Conservation (phyloP, 2,888 invertebrate species). For the Protula sp. region DNA sequence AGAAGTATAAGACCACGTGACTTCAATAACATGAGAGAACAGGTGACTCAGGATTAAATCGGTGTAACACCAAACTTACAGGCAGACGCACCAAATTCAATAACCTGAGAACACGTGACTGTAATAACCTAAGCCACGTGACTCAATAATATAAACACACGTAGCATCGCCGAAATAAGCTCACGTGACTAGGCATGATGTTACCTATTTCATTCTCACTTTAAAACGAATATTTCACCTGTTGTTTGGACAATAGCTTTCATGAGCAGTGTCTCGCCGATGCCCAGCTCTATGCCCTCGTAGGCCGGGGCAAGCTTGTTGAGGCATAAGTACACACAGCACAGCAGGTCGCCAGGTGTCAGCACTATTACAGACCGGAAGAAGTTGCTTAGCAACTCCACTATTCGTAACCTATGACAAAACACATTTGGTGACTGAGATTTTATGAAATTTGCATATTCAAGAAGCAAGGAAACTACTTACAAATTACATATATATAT, state of each 20-base stretch:
- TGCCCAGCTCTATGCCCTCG: slow-evolving; percentile 85
- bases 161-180: no score
- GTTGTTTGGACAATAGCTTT: slow-evolving; percentile 73
- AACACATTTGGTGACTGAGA: no score
- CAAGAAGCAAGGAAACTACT: neutral
- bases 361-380: slow-evolving; percentile 83
- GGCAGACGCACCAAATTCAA: no score
- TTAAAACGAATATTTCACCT: no score
- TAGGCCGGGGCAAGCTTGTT: slow-evolving; percentile 95
- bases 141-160: no score
- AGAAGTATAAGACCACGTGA: no score
- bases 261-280: slow-evolving; percentile 86
- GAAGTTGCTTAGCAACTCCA: slow-evolving; percentile 86
- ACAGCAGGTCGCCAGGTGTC: slow-evolving; percentile 81
- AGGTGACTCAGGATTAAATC: no score
- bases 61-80: no score
- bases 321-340: slow-evolving; percentile 88
- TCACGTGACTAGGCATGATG: no score
- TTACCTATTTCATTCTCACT: neutral
- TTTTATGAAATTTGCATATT: neutral
- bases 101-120: no score
- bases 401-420: slow-evolving; percentile 80
- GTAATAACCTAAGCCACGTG: no score
- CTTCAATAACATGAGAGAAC: no score
- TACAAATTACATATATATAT: neutral